Percentiles rank a stretch among this genome's conserved stretches.
These are phyloP conservation scores for Aramus guarauna DNA, from an alignment of 2,113 vertebrate genomes.

Conservation along the genomic window DNA sequence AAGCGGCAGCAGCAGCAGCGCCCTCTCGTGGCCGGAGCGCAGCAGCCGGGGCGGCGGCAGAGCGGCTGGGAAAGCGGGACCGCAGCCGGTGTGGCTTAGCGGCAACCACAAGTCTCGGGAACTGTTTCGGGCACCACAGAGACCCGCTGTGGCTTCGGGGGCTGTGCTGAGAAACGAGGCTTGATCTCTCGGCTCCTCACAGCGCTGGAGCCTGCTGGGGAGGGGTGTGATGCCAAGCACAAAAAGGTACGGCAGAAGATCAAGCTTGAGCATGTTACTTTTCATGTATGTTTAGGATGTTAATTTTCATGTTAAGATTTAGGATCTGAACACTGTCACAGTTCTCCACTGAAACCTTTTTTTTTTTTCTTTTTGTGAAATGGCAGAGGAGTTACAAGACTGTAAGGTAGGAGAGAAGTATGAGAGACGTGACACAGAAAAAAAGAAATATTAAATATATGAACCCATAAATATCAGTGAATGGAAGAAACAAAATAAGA, in stretches of 20 bases:
- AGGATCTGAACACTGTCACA: too few species aligned
- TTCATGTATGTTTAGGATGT: background rate
- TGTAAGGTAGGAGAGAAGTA: background rate
- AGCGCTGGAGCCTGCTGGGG: background rate
- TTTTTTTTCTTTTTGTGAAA: background rate
- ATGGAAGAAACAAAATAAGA: background rate
- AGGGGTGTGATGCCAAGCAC: background rate
- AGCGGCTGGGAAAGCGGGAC: background rate
- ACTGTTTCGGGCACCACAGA: accelerated
- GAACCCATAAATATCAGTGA: background rate
- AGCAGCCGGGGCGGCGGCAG: background rate
- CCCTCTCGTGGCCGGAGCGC: background rate
- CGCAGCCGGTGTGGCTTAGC: accelerated
- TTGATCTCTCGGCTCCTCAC: background rate
- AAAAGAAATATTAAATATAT: background rate
- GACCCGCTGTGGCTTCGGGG: background rate
- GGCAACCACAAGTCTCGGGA: background rate
- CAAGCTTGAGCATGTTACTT: background rate
- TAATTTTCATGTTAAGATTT: too few species aligned
- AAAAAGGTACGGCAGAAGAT: background rate
- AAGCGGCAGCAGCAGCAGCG: background rate
- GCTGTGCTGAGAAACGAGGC: background rate
- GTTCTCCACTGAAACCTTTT: background rate
- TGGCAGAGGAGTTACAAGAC: background rate
- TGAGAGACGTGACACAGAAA: background rate